These are phyloP conservation scores for Theretra japonica DNA, from an alignment of 2,888 invertebrate species.

Conservation along the genomic window DNA sequence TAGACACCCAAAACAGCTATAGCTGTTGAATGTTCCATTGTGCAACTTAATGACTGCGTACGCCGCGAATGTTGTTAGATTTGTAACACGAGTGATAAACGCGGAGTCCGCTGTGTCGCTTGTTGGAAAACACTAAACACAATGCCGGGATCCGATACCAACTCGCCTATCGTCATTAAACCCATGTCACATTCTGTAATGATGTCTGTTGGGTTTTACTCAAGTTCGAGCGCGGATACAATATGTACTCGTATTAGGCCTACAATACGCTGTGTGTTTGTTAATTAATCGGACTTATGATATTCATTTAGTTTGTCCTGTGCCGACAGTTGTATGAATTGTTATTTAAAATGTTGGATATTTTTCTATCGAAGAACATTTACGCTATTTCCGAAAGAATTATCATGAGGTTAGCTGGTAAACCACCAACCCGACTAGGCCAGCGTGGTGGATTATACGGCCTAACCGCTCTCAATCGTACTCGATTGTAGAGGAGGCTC, in stretches of 20 bases:
- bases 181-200: constrained; percentile 1
- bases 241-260: neutral
- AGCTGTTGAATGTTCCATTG: constrained; percentile 70
- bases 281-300: neutral
- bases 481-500: too few species aligned
- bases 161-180: neutral
- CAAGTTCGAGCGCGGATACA: neutral
- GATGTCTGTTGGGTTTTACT: constrained; percentile 3
- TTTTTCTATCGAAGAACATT: too few species aligned
- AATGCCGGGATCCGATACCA: neutral
- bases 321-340: too few species aligned
- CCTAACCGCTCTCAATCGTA: too few species aligned
- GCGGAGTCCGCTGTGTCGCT: constrained; percentile 12
- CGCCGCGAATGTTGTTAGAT: constrained; percentile 52
- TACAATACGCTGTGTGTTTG: neutral
- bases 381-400: too few species aligned
- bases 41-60: constrained; percentile 66
- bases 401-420: too few species aligned
- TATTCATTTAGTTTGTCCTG: neutral
- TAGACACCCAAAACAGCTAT: constrained; percentile 63
- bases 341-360: too few species aligned
- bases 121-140: constrained; percentile 19
- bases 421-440: too few species aligned
- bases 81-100: constrained; percentile 53
- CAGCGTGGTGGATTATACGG: too few species aligned